A percentile compares a stretch with the other conserved stretches of the same genome.
Conservation (phyloP, 2,113 vertebrate species). For the Phoxinus phoxinus region DNA sequence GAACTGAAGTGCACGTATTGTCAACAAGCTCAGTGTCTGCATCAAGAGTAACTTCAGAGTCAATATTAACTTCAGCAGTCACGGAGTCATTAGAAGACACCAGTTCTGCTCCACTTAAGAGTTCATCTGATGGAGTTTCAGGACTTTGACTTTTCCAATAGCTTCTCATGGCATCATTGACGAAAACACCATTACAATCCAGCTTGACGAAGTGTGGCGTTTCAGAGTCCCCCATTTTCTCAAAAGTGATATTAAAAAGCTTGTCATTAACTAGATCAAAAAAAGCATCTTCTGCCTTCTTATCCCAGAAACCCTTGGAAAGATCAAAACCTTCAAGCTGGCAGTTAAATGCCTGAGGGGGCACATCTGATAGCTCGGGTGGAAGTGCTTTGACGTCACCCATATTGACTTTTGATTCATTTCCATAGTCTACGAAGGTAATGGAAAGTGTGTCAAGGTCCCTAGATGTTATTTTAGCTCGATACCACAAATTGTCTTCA, state of each 20-base stretch:
- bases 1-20: background rate
- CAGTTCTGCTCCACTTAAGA: background rate
- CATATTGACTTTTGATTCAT: slow-evolving; percentile 70
- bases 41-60: background rate
- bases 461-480: slow-evolving; percentile 77
- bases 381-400: slow-evolving; percentile 77
- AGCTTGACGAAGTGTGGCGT: slow-evolving; percentile 77
- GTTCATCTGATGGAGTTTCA: slow-evolving; percentile 17
- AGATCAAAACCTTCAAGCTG: slow-evolving; percentile 82
- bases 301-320: slow-evolving; percentile 78
- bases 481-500: slow-evolving; percentile 83
- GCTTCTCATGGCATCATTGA: slow-evolving; percentile 81
- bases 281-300: slow-evolving; percentile 77
- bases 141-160: slow-evolving; percentile 71
- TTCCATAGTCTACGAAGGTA: slow-evolving; percentile 89
- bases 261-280: slow-evolving; percentile 73
- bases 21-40: background rate
- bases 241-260: slow-evolving; percentile 78
- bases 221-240: slow-evolving; percentile 63
- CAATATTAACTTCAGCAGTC: background rate
- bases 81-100: background rate
- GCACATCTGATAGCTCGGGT: slow-evolving; percentile 67
- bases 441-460: slow-evolving; percentile 68
- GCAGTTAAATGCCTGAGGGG: slow-evolving; percentile 86
- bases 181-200: slow-evolving; percentile 71